phyloP scores from a whole-genome alignment of 2,797 vertebrate species.

The Girardinus metallicus region DNA sequence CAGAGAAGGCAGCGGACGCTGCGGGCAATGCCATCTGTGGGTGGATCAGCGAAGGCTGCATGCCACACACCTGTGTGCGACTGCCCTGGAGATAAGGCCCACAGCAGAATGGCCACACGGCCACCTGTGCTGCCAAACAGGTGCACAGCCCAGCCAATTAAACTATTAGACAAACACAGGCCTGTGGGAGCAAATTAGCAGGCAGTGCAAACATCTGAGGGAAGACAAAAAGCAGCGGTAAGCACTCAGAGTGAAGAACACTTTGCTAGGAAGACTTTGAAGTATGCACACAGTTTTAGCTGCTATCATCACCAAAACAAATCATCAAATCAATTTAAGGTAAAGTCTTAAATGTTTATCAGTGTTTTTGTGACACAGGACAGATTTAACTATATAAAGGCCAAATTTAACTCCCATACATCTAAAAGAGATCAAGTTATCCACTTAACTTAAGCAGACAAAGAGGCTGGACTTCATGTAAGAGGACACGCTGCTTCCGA shows the following conservation, averaged over 20 bases:
- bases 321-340: neutral
- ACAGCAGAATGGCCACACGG: conserved; percentile 70
- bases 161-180: conserved; percentile 84
- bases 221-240: conserved; percentile 67
- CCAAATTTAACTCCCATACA: neutral
- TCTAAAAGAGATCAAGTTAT: conserved; percentile 4
- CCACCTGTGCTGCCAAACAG: conserved; percentile 82
- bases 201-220: conserved; percentile 68
- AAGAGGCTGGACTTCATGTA: neutral
- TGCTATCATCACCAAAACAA: conserved; percentile 1
- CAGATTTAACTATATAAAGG: neutral
- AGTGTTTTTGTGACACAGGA: neutral
- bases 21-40: conserved; percentile 79
- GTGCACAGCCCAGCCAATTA: conserved; percentile 81
- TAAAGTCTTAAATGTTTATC: neutral
- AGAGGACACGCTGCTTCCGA: neutral
- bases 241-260: conserved; percentile 62
- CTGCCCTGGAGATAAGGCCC: conserved; percentile 76
- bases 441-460: neutral
- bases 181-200: conserved; percentile 80
- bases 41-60: conserved; percentile 70
- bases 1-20: conserved; percentile 62
- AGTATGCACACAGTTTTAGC: conserved; percentile 9
- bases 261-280: conserved; percentile 52
- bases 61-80: conserved; percentile 82